Evolutionary conservation across 2,888 invertebrate species (phyloP).

Genomic region (Pteria penguin): DNA sequence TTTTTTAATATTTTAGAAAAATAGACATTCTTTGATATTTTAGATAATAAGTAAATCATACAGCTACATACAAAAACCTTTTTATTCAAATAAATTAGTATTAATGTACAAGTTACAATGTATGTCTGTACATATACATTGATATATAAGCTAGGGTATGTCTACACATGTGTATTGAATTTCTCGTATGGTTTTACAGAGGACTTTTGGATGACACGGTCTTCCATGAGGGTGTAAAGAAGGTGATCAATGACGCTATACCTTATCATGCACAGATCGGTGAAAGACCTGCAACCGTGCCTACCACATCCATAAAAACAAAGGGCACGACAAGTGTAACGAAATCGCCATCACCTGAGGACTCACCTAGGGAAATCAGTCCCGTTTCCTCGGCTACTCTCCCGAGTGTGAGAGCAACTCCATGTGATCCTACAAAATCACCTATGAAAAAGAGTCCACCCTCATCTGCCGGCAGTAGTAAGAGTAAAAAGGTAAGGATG

Average conservation of each 20-base stretch:
- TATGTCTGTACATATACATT: no score
- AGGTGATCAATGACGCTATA: conserved; percentile 73
- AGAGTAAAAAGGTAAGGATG: conserved; percentile 24
- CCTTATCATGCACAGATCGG: conserved; percentile 77
- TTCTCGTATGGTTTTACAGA: no score
- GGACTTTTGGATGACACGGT: conserved; percentile 76
- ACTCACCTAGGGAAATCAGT: conserved; percentile 16
- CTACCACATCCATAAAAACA: not conserved
- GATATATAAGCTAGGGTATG: no score
- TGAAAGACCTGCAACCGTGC: conserved; percentile 34
- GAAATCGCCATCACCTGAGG: conserved; percentile 9
- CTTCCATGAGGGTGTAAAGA: conserved; percentile 73
- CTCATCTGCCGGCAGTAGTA: conserved; percentile 32
- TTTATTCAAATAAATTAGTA: no score
- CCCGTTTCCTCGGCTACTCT: conserved; percentile 27
- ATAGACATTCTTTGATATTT: no score
- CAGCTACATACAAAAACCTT: no score
- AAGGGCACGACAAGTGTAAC: not conserved
- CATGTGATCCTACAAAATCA: conserved; percentile 13
- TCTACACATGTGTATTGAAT: no score
- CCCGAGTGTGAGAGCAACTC: conserved; percentile 15
- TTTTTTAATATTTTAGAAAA: no score
- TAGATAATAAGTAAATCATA: no score
- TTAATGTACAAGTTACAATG: no score
- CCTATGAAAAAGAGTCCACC: conserved; percentile 23